Conservation (phyloP, 64 coral and sea anemone species). For the Cladopsammia gracilis region DNA sequence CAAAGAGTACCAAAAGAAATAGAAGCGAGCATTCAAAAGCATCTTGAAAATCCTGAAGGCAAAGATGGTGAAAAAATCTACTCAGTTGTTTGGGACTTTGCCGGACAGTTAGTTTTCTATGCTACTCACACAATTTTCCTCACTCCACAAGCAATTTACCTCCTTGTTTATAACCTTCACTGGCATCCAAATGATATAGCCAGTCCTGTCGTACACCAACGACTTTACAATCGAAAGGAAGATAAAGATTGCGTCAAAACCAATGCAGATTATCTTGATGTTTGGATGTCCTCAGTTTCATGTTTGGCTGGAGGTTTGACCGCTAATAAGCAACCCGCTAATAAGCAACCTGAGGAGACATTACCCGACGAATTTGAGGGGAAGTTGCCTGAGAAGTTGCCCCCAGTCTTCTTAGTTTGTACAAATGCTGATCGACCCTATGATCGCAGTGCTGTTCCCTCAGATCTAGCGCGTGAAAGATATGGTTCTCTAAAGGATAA, state of each 20-base stretch:
- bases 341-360: no score
- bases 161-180: not conserved
- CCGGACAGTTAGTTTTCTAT: not conserved
- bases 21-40: no score
- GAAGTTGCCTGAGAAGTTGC: no score
- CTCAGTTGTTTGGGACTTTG: constrained; percentile 7
- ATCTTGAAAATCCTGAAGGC: no score
- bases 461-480: not conserved
- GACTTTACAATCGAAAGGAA: not conserved
- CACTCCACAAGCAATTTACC: not conserved
- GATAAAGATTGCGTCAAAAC: not conserved
- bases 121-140: not conserved
- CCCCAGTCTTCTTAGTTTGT: no score
- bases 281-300: no score
- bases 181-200: not conserved
- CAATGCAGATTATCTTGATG: not conserved
- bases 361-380: not conserved
- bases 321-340: no score
- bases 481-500: not conserved
- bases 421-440: no score
- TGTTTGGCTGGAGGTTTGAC: not conserved
- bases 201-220: not conserved
- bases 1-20: no score
- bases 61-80: no score
- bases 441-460: no score